Evolutionary conservation across 2,113 vertebrate genomes (phyloP).

Genomic region (Bubo scandiacus): DNA sequence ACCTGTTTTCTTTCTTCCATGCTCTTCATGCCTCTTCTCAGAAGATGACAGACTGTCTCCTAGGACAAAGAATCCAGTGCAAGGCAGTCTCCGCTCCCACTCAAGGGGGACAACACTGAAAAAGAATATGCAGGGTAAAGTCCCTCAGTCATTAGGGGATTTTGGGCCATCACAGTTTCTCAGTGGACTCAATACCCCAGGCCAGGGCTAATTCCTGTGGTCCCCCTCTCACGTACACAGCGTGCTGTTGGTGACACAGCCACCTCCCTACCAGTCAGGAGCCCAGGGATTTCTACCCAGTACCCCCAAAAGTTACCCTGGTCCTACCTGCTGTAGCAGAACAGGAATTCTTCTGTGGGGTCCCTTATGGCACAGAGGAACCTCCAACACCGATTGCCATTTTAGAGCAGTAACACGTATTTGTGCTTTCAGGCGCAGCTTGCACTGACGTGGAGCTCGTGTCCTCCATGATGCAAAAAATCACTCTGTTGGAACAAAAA

Average conservation of each 20-base stretch:
- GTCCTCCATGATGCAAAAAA: slow-evolving; percentile 73
- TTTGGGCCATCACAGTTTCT: not conserved
- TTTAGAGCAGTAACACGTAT: not conserved
- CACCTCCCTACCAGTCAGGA: not conserved
- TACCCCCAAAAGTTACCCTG: not conserved
- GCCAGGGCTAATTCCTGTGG: not conserved
- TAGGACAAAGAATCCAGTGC: not conserved
- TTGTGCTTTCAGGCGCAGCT: slow-evolving; percentile 54
- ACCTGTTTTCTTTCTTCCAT: not conserved
- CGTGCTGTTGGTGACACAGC: not conserved
- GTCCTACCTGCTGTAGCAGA: not conserved
- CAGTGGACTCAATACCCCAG: not conserved
- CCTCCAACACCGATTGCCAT: fast-evolving
- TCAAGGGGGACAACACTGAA: not conserved
- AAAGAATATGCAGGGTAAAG: not conserved
- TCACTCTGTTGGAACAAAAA: slow-evolving; percentile 78
- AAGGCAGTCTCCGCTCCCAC: not conserved
- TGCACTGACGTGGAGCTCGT: slow-evolving; percentile 68
- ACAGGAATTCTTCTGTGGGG: not conserved
- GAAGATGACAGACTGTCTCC: not conserved
- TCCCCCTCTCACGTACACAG: fast-evolving
- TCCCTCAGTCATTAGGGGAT: not conserved
- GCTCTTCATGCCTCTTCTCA: not conserved
- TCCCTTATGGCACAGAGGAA: not conserved
- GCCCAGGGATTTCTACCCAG: not conserved